A percentile compares a stretch with the other conserved stretches of the same genome.
These are phyloP conservation scores for Falco concolor DNA, from an alignment of 2,797 vertebrate genomes.

Conservation along the genomic window DNA sequence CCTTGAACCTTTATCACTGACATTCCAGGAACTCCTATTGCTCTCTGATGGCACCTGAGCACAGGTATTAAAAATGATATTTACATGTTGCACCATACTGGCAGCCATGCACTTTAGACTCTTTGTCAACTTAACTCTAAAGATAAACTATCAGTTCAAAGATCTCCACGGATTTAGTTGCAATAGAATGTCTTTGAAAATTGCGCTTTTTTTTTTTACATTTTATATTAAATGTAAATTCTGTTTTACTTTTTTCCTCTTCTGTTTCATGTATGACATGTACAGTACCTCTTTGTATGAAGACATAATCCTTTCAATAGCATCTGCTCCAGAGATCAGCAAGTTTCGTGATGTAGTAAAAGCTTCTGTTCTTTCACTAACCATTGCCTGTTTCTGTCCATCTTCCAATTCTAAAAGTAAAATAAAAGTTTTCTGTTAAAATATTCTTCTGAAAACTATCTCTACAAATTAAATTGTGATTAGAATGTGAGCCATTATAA, in stretches of 20 bases:
- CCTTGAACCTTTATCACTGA: neutral
- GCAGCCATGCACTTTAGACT: neutral
- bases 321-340: conserved; percentile 90
- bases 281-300: conserved; percentile 95
- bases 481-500: neutral
- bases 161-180: neutral
- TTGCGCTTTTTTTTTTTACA: neutral
- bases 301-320: conserved; percentile 98
- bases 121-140: neutral
- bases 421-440: neutral
- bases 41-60: neutral
- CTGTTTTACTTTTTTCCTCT: neutral
- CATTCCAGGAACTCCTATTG: neutral
- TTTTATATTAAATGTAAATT: neutral
- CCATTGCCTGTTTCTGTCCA: conserved; percentile 88
- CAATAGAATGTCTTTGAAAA: neutral
- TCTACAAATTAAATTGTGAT: neutral
- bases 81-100: neutral
- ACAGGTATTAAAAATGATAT: neutral
- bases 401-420: conserved; percentile 83
- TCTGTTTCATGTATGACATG: neutral
- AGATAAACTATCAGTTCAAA: neutral
- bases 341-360: conserved; percentile 97
- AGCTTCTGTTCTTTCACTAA: conserved; percentile 96
- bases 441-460: neutral